Evolutionary conservation across 1,140 invertebrate genomes (phyloP).

Genomic region (Cylas formicarius): DNA sequence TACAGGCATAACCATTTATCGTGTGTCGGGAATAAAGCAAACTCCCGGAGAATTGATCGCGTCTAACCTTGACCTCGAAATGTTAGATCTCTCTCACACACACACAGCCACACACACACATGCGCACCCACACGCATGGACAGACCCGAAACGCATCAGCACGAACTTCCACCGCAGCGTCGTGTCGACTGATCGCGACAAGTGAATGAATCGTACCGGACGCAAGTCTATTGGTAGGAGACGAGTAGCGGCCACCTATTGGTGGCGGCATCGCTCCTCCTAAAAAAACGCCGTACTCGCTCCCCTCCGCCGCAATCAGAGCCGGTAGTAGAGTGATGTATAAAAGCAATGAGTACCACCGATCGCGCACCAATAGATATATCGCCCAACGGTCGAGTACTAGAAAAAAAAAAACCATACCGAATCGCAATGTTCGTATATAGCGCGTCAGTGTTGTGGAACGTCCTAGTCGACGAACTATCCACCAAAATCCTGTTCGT

Average conservation of each 20-base stretch:
- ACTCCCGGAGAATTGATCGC: no score
- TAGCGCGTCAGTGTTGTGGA: conserved; percentile 33
- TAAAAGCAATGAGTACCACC: conserved; percentile 32
- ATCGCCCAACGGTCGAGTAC: conserved; percentile 17
- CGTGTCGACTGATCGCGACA: conserved; percentile 21
- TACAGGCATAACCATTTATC: no score
- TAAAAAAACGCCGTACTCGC: conserved; percentile 18
- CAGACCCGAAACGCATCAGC: conserved; percentile 10
- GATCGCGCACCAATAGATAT: conserved; percentile 27
- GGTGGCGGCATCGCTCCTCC: conserved; percentile 29
- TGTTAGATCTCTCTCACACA: no score
- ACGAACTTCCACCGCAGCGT: conserved; percentile 10
- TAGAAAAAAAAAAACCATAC: conserved; percentile 17
- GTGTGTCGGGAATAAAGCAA: no score
- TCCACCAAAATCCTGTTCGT: conserved; percentile 41
- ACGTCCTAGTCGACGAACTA: conserved; percentile 27
- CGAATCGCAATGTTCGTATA: conserved; percentile 37
- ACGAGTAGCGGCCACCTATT: conserved; percentile 19
- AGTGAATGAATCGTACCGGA: conserved; percentile 32
- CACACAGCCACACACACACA: no score
- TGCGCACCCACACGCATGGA: no score
- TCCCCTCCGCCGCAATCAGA: conserved; percentile 27
- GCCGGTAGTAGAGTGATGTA: conserved; percentile 31
- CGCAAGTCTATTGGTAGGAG: conserved; percentile 16
- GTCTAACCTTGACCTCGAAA: no score